Base-by-base conservation (phyloP, 2,113 vertebrate species). In the Nyctereutes procyonoides region DNA sequence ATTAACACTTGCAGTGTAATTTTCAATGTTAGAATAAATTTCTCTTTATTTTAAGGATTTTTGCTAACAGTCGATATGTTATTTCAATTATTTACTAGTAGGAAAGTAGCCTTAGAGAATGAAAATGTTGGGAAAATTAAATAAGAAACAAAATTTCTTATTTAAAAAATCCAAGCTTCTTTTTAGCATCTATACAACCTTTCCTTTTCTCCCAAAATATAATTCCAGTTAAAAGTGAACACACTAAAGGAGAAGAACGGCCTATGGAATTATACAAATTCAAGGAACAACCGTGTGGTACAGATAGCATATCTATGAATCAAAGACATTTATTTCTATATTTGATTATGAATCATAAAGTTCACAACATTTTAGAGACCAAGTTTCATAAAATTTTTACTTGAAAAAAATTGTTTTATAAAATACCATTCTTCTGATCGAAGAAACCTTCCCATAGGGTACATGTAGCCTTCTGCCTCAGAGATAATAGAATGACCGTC, bases 351-450 rank as follows among this genome's bases (percentile, higher is more conserved):
- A 98, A 96, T 95, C 81, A 97, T 35, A 94, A 98, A 98, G 65
- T 93, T 98, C 92, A 11, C 96, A 90, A 95, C 28, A 95, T 76
- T 93, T 97, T 96, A 92, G 69, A 98, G 87, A 95, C 96, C 82
- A 89, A 97, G 94, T 98, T 98, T 96, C 97, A 98, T 98, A 98
- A 98, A 97, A 98, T 97, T 98, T 98, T 99, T 98, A 98, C 98
- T 98, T 98, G 86, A 98, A 98, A 99, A 98, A 97, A 98, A 98
- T 97, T 83, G 98, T 98, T 98, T 98, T 98, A 99, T 98, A 99
- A 99, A 99, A 99, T 98, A 98, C 97, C 96, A 91, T 98, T 98
- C 98, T 98, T 95, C 73, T 97, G 97, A 98, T 98, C 98, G 98
- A 98, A 98, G 98, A 98, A 98, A 98, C 97, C 96, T 98, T 96